Conservation (phyloP, 2,113 vertebrate species). For the Beaufortia kweichowensis region DNA sequence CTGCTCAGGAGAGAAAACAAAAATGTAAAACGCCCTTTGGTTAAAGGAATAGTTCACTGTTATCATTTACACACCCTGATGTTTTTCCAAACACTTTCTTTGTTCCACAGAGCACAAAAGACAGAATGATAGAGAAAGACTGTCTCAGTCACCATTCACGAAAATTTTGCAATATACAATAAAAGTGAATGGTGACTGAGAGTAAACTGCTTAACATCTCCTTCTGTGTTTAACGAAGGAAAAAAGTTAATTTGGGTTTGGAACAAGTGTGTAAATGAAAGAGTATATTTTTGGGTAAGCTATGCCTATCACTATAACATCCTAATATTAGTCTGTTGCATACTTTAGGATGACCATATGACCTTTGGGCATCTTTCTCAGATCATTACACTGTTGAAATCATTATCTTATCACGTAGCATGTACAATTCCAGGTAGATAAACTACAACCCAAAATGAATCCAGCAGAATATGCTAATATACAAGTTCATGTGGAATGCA, state of each 20-base stretch:
- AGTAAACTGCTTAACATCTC: no score
- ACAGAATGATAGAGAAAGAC: no score
- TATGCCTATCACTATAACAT: background rate
- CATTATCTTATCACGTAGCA: background rate
- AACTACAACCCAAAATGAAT: background rate
- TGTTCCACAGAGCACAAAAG: no score
- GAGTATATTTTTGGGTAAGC: no score
- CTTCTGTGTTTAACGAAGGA: no score
- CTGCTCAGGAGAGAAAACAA: conserved; percentile 20
- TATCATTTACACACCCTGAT: no score
- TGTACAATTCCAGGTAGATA: background rate
- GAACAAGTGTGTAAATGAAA: no score
- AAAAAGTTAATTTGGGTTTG: no score
- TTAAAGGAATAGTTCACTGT: background rate
- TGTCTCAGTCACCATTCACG: no score
- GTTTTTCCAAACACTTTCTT: no score
- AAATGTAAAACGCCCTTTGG: background rate
- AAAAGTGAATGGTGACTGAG: no score
- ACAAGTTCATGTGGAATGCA: background rate
- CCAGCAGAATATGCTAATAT: background rate
- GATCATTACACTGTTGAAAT: background rate
- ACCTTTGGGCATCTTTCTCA: background rate
- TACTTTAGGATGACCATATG: background rate
- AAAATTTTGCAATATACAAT: no score
- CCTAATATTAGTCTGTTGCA: background rate